Conservation (phyloP, 2,888 invertebrate genomes). For the Stenolophus ochropezus region DNA sequence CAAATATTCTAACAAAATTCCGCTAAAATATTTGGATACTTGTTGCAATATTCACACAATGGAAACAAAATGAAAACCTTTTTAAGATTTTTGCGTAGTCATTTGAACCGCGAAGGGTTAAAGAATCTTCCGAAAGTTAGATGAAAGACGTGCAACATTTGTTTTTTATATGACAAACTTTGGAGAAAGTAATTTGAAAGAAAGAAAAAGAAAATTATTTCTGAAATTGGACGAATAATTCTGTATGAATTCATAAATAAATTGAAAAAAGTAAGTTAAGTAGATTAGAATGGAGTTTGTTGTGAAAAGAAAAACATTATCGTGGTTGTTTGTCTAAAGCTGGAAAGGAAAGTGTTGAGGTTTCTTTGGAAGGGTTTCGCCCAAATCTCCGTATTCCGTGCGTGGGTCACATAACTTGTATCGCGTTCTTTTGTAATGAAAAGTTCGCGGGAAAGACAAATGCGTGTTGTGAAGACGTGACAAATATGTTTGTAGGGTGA, state of each 20-base stretch:
- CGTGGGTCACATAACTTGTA: slow-evolving; percentile 42
- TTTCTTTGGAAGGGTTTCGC: not conserved
- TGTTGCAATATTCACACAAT: not conserved
- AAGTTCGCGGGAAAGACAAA: slow-evolving; percentile 51
- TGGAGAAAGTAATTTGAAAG: slow-evolving; percentile 7
- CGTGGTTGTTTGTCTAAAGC: slow-evolving; percentile 3
- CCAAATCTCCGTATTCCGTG: slow-evolving; percentile 54
- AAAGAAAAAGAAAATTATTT: slow-evolving; percentile 30
- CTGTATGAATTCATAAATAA: slow-evolving; percentile 13
- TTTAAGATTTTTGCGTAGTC: not conserved
- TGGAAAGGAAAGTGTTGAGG: slow-evolving; percentile 2
- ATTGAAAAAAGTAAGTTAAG: slow-evolving; percentile 24
- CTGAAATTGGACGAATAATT: slow-evolving; percentile 24
- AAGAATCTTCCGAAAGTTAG: not conserved
- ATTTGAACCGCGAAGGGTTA: not conserved
- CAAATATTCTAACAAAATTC: not conserved
- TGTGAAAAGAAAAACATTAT: slow-evolving; percentile 23
- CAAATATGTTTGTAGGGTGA: slow-evolving; percentile 57
- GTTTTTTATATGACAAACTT: not conserved
- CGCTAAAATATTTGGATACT: not conserved
- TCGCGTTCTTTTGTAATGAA: slow-evolving; percentile 50
- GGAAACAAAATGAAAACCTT: not conserved
- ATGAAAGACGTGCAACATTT: not conserved
- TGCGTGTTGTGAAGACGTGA: slow-evolving; percentile 45
- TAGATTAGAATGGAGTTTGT: slow-evolving; percentile 18